These are phyloP conservation scores for Phrynocephalus vlangalii DNA, from an alignment of 2,797 vertebrate species.

Conservation along the genomic window DNA sequence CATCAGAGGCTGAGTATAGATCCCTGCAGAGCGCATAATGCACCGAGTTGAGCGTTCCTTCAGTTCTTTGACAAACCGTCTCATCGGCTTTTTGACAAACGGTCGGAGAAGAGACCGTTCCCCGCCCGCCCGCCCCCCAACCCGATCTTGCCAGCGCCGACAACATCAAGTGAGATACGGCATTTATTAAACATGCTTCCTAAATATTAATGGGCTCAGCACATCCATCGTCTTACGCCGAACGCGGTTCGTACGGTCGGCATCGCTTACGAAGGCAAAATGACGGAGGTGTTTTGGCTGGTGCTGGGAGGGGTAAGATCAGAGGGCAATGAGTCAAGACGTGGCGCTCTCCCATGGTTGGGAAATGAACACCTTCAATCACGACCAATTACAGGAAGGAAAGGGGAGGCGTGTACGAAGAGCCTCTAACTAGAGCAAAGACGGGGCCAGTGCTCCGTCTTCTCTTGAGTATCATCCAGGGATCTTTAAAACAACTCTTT, in stretches of 20 bases:
- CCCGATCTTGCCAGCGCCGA: constrained; percentile 72
- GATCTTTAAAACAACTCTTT: constrained; percentile 47
- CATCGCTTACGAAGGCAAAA: constrained; percentile 77
- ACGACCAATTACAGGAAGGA: constrained; percentile 65
- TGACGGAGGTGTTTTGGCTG: constrained; percentile 68
- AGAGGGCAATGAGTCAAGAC: constrained; percentile 47
- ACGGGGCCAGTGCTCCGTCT: constrained; percentile 47
- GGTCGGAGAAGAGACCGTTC: constrained; percentile 80
- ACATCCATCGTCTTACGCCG: constrained; percentile 73
- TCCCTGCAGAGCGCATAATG: constrained; percentile 80
- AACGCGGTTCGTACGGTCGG: constrained; percentile 71
- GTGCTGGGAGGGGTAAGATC: constrained; percentile 58
- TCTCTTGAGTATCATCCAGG: constrained; percentile 62
- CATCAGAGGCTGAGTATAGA: constrained; percentile 76
- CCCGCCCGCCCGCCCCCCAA: constrained; percentile 44
- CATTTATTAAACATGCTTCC: constrained; percentile 79
- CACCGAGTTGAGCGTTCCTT: constrained; percentile 78
- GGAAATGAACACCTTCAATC: constrained; percentile 73
- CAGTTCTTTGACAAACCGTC: constrained; percentile 65
- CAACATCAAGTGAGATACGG: constrained; percentile 70
- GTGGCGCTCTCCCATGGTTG: constrained; percentile 66
- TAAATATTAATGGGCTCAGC: constrained; percentile 81
- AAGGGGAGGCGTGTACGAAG: constrained; percentile 61
- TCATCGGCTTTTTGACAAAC: constrained; percentile 79
- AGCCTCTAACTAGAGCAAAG: constrained; percentile 62